Evolutionary conservation across 2,888 invertebrate genomes (phyloP).

Genomic region (Apamea crenata): DNA sequence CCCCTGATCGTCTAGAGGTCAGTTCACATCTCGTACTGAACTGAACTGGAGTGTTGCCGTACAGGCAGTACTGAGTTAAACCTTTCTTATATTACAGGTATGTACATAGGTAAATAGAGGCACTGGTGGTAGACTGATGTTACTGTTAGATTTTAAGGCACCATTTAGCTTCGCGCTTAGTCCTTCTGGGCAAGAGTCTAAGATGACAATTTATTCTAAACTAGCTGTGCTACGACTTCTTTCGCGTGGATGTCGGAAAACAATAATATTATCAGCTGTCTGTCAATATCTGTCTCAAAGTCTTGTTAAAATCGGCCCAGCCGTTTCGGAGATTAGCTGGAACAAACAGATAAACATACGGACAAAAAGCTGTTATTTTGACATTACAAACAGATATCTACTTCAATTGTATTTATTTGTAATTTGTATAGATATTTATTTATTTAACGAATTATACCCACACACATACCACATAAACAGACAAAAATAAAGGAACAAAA

Average conservation of each 20-base stretch:
- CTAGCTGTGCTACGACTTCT: too few relatives aligned
- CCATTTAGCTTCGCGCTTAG: neutral
- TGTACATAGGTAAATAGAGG: neutral
- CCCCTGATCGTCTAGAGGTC: conserved; percentile 37
- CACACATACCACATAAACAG: neutral
- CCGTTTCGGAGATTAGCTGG: neutral
- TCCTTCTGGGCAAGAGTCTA: neutral
- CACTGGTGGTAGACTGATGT: neutral
- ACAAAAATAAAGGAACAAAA: neutral
- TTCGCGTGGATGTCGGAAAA: too few relatives aligned
- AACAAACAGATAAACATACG: neutral
- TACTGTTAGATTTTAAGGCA: neutral
- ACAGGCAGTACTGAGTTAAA: neutral
- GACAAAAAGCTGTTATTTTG: too few relatives aligned
- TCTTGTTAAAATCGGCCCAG: neutral
- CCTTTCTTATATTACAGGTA: neutral
- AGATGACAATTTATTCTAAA: neutral
- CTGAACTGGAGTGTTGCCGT: neutral
- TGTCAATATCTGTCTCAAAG: neutral
- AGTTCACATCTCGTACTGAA: conserved; percentile 17
- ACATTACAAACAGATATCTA: too few relatives aligned
- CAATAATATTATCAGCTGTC: too few relatives aligned
- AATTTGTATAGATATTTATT: too few relatives aligned
- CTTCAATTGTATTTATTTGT: too few relatives aligned
- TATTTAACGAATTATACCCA: too few relatives aligned